Conservation (phyloP, 2,797 vertebrate genomes). For the Fringilla coelebs region DNA sequence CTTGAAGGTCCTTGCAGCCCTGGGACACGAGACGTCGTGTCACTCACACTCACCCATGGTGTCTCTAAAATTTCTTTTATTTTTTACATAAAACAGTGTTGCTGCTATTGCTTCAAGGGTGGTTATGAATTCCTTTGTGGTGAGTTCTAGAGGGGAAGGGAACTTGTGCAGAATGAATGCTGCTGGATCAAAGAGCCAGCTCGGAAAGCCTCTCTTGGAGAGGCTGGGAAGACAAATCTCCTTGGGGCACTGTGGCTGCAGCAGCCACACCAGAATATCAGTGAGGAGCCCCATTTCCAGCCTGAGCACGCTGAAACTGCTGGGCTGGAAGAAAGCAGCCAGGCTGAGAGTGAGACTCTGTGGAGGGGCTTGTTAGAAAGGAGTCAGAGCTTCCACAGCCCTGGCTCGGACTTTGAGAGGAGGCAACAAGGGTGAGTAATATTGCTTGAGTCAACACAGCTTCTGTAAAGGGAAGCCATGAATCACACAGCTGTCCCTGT, state of each 20-base stretch:
- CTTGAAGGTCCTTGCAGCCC: neutral
- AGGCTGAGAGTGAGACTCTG: neutral
- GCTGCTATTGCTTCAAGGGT: neutral
- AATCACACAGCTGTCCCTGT: neutral
- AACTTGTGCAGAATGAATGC: neutral
- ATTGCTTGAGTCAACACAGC: neutral
- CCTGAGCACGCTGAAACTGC: neutral
- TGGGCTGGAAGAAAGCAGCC: neutral
- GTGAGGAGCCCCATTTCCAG: neutral
- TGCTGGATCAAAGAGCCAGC: neutral
- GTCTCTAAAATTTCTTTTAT: neutral
- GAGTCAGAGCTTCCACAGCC: neutral
- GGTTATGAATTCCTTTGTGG: neutral
- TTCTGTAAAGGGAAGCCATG: neutral
- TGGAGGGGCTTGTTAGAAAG: neutral
- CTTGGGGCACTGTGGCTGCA: neutral
- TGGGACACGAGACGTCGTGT: accelerated
- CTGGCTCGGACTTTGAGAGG: neutral
- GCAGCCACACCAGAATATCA: neutral
- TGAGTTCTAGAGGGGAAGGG: neutral
- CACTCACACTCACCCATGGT: accelerated
- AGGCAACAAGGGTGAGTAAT: neutral
- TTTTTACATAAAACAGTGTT: neutral
- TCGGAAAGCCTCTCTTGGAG: neutral
- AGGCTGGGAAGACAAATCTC: neutral